These are phyloP conservation scores for Nipponacmea schrenckii DNA, from an alignment of 2,888 invertebrate species.

Conservation along the genomic window DNA sequence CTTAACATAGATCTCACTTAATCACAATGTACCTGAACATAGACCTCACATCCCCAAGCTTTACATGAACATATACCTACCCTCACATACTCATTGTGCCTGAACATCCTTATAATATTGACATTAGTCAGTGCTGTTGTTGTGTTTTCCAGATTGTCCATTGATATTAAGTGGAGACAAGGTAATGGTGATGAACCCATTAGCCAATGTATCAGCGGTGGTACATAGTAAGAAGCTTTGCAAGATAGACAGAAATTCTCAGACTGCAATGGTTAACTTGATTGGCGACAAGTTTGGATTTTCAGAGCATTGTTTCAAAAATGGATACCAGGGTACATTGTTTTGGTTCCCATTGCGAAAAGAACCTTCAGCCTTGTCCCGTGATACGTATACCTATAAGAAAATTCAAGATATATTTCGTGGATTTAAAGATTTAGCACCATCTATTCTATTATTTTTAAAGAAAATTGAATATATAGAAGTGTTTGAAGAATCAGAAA, in stretches of 20 bases:
- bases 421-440: slow-evolving; percentile 48
- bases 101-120: no score
- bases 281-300: slow-evolving; percentile 46
- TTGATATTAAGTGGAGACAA: slow-evolving; percentile 54
- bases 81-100: no score
- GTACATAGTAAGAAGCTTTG: not conserved
- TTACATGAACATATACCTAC: no score
- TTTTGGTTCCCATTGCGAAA: slow-evolving; percentile 61
- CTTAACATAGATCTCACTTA: no score
- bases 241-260: slow-evolving; percentile 7
- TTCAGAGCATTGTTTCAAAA: slow-evolving; percentile 26
- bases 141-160: slow-evolving; percentile 49
- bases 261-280: slow-evolving; percentile 30
- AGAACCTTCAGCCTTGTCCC: slow-evolving; percentile 44
- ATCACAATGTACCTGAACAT: no score
- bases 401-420: slow-evolving; percentile 46
- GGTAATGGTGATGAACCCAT: slow-evolving; percentile 55
- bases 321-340: slow-evolving; percentile 49
- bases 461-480: slow-evolving; percentile 50
- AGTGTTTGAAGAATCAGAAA: slow-evolving; percentile 27
- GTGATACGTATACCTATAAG: slow-evolving; percentile 39
- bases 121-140: not conserved
- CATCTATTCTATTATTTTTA: slow-evolving; percentile 55
- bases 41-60: no score
- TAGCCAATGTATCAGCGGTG: slow-evolving; percentile 4